Conservation (phyloP, 2,888 invertebrate genomes). For the Prenolepis imparis region DNA sequence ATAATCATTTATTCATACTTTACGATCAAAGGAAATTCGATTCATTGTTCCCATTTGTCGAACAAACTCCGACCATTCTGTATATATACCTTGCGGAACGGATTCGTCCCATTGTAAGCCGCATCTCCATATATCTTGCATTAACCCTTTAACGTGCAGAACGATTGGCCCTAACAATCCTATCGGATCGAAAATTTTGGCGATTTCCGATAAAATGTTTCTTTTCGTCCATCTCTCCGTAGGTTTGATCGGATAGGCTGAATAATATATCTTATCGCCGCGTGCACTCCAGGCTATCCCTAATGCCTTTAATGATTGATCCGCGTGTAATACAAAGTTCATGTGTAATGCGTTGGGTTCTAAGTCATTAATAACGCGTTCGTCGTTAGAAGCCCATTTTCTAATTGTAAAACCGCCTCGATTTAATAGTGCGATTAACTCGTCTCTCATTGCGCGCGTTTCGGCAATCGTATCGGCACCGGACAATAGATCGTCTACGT, state of each 20-base stretch:
- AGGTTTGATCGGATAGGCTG: not conserved
- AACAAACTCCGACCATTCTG: not conserved
- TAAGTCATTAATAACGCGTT: not conserved
- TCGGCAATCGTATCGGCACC: not conserved
- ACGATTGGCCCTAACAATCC: slow-evolving; percentile 18
- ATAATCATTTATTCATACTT: not conserved
- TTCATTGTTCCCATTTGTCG: not conserved
- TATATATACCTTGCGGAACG: not conserved
- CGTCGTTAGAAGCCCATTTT: slow-evolving; percentile 48
- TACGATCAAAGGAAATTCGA: slow-evolving; percentile 1
- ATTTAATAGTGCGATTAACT: slow-evolving; percentile 20
- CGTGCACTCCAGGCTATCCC: slow-evolving; percentile 35
- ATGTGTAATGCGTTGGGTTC: not conserved
- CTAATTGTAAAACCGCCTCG: slow-evolving; percentile 36
- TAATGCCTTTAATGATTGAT: too few species aligned
- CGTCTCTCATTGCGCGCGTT: slow-evolving; percentile 15
- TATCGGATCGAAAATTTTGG: slow-evolving; percentile 28
- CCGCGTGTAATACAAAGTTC: too few species aligned
- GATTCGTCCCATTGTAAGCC: slow-evolving; percentile 13
- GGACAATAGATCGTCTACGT: slow-evolving; percentile 20
- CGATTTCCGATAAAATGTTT: slow-evolving; percentile 15
- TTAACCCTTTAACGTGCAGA: not conserved
- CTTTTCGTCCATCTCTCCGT: not conserved
- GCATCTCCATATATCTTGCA: slow-evolving; percentile 3
- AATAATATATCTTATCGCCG: slow-evolving; percentile 8